A percentile compares a stretch with the other conserved stretches of the same genome.
Evolutionary conservation across 2,113 vertebrate genomes (phyloP).

Genomic region (Pseudopipra pipra): DNA sequence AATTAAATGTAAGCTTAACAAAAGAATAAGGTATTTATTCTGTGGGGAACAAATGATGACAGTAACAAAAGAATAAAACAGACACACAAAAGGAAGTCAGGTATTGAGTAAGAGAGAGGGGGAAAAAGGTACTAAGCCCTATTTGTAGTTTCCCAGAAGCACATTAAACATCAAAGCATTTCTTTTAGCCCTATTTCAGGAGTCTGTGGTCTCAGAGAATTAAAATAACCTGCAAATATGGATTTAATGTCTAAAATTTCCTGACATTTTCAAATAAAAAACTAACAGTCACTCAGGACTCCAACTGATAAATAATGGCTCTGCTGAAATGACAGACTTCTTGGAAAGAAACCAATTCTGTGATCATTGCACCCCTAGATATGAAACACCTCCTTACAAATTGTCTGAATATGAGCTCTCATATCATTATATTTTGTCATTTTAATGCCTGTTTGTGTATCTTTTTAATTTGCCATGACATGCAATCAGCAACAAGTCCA

Average conservation of each 20-base stretch:
- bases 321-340: constrained; percentile 68
- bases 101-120: constrained; percentile 47
- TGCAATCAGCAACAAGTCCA: constrained; percentile 28
- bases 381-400: constrained; percentile 76
- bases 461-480: constrained; percentile 57
- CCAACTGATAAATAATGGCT: constrained; percentile 71
- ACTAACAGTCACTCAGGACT: constrained; percentile 46
- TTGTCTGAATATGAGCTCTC: constrained; percentile 60
- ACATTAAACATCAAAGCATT: constrained; percentile 59
- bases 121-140: constrained; percentile 27
- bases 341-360: constrained; percentile 73
- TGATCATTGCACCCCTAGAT: constrained; percentile 70
- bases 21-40: constrained; percentile 83
- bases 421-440: constrained; percentile 65
- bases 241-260: constrained; percentile 67
- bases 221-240: constrained; percentile 63
- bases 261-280: constrained; percentile 67
- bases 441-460: constrained; percentile 67
- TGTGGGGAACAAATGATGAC: constrained; percentile 66
- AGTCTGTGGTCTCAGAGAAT: constrained; percentile 60
- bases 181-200: constrained; percentile 51
- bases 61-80: constrained; percentile 60
- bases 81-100: constrained; percentile 57
- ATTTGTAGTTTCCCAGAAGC: constrained; percentile 31
- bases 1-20: constrained; percentile 89